A percentile compares a stretch with the other conserved stretches of the same genome.
Evolutionary conservation across 2,113 vertebrate genomes (phyloP).

Genomic region (Setophaga petechia): DNA sequence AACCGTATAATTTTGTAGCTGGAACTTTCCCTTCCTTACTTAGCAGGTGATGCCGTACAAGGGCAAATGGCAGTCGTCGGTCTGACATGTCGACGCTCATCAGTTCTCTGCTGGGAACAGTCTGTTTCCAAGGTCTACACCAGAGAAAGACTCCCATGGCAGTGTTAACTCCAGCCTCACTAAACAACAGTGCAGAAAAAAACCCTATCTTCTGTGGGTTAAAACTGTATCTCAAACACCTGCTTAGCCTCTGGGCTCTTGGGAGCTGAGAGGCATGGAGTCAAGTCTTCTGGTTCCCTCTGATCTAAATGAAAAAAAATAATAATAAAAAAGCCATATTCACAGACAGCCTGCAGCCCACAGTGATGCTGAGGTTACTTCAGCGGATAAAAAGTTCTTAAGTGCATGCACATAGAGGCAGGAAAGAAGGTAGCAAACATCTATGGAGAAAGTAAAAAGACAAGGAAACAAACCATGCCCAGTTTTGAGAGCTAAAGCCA

Average conservation of each 20-base stretch:
- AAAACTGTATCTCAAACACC: background rate
- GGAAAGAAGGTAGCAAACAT: background rate
- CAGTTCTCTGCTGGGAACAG: background rate
- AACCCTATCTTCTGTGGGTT: background rate
- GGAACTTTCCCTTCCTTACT: conserved; percentile 54
- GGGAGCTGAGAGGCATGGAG: background rate
- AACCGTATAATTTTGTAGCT: conserved; percentile 47
- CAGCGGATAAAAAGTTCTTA: background rate
- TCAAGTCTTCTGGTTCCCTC: background rate
- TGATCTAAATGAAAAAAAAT: background rate
- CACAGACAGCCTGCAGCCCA: background rate
- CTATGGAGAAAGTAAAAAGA: background rate
- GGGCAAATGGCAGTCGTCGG: background rate
- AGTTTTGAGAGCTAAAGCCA: background rate
- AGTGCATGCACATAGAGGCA: background rate
- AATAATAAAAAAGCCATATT: background rate
- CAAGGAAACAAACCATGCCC: background rate
- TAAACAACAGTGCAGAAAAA: background rate
- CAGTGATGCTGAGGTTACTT: background rate
- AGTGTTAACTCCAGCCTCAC: background rate
- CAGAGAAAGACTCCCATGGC: background rate
- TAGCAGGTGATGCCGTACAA: background rate
- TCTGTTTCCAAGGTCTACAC: conserved; percentile 3
- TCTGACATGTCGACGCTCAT: conserved; percentile 17
- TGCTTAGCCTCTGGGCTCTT: background rate